Evolutionary conservation across 1,140 invertebrate genomes (phyloP).

Genomic region (Drosophila ohnishii): DNA sequence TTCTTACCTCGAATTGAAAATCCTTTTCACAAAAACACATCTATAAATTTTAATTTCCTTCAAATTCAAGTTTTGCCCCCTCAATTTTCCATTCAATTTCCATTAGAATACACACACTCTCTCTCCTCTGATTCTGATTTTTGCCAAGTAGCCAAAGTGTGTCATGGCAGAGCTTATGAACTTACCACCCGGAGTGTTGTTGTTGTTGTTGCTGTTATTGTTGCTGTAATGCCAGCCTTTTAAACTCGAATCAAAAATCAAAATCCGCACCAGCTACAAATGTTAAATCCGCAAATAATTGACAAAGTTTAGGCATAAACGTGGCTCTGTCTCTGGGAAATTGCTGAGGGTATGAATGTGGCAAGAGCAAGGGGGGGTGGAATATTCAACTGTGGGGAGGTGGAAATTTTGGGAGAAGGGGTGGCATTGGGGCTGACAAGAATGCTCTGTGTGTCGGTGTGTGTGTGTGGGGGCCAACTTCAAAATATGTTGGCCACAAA

Average conservation of each 20-base stretch:
- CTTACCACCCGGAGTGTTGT: conserved; percentile 16
- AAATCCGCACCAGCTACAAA: conserved; percentile 80
- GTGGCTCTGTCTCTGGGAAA: conserved; percentile 67
- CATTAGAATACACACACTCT: conserved; percentile 9
- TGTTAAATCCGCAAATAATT: conserved; percentile 80
- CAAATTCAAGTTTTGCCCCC: conserved; percentile 7
- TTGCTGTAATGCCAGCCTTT: conserved; percentile 52
- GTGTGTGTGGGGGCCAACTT: conserved; percentile 61
- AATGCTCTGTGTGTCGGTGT: conserved; percentile 38
- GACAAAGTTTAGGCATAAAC: conserved; percentile 80
- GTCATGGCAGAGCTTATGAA: conserved; percentile 38
- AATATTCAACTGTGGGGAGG: not conserved
- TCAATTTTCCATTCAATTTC: conserved; percentile 25
- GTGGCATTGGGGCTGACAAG: conserved; percentile 15
- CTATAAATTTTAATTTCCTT: conserved; percentile 17
- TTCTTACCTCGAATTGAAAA: conserved; percentile 2
- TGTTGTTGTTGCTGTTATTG: conserved; percentile 31
- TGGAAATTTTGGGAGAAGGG: conserved; percentile 1
- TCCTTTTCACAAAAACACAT: conserved; percentile 9
- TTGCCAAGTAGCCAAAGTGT: conserved; percentile 31
- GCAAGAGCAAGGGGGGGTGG: conserved; percentile 1
- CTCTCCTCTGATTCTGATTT: not conserved
- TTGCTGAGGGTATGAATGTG: conserved; percentile 34
- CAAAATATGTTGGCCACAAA: conserved; percentile 80
- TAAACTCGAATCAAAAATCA: conserved; percentile 78